Conservation (phyloP, 1,140 invertebrate species). For the Sitophilus oryzae region DNA sequence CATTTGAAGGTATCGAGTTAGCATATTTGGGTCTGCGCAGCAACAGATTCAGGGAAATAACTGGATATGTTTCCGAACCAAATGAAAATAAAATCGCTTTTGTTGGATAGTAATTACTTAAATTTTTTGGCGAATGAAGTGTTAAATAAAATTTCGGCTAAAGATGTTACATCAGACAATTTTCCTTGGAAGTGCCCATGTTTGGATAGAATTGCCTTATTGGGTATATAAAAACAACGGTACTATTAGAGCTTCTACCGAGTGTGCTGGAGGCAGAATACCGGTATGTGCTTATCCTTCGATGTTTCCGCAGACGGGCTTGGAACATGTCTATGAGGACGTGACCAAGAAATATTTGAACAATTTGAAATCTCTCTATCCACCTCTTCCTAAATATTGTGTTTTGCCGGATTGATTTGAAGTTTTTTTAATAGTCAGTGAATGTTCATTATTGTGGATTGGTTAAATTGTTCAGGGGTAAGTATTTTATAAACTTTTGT, state of each 20-base stretch:
- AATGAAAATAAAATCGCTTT: conserved; percentile 11
- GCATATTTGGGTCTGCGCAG: conserved; percentile 21
- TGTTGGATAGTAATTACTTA: conserved; percentile 21
- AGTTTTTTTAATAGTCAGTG: too few relatives aligned
- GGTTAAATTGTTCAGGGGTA: too few relatives aligned
- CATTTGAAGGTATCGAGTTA: conserved; percentile 23
- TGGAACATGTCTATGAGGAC: conserved; percentile 17
- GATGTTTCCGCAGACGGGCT: conserved; percentile 14
- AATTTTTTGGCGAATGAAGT: conserved; percentile 25
- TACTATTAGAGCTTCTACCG: neutral
- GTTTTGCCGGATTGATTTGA: too few relatives aligned
- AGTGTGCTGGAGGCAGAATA: conserved; percentile 6
- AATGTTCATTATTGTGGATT: too few relatives aligned
- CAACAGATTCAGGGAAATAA: conserved; percentile 20
- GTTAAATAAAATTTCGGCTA: conserved; percentile 22
- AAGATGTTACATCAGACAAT: conserved; percentile 16
- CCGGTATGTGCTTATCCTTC: conserved; percentile 16
- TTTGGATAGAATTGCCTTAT: conserved; percentile 18
- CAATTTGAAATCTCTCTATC: neutral
- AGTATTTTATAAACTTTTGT: too few relatives aligned
- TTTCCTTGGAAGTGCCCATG: conserved; percentile 30
- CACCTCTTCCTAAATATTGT: neutral
- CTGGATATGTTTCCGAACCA: conserved; percentile 24
- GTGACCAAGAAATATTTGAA: conserved; percentile 3
- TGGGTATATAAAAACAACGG: conserved; percentile 23